These are phyloP conservation scores for Gobio gobio DNA, from an alignment of 2,113 vertebrate species.

Conservation along the genomic window DNA sequence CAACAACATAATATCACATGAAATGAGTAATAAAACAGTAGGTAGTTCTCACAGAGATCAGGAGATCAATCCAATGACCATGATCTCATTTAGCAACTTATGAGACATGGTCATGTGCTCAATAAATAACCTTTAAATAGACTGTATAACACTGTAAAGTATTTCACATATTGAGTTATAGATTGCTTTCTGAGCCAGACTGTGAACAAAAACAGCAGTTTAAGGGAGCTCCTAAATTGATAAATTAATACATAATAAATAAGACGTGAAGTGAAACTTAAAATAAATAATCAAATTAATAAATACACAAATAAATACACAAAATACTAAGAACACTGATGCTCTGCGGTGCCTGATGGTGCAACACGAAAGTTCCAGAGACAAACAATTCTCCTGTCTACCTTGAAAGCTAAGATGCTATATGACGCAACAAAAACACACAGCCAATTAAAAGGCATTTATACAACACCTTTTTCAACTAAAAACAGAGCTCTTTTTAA, in stretches of 20 bases:
- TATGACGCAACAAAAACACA: no score
- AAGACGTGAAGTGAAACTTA: not conserved
- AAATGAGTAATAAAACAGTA: constrained; percentile 3
- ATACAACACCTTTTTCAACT: no score
- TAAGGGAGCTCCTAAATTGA: not conserved
- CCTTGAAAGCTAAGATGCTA: not conserved
- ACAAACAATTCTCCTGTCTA: not conserved
- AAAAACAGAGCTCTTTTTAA: no score
- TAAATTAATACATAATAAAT: not conserved
- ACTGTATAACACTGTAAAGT: not conserved
- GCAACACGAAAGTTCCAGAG: not conserved
- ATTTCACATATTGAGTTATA: not conserved
- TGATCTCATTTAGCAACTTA: not conserved
- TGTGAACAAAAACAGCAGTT: not conserved
- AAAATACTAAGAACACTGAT: not conserved
- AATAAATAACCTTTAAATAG: constrained; percentile 4
- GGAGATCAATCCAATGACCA: constrained; percentile 8
- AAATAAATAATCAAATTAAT: not conserved
- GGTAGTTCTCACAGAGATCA: constrained; percentile 34
- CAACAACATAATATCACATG: constrained; percentile 1
- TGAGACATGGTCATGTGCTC: not conserved
- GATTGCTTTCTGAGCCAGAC: not conserved
- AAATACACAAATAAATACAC: not conserved
- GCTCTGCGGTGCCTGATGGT: not conserved
- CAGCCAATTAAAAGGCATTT: no score